phyloP scores from a whole-genome alignment of 2,888 invertebrate species.

The Syrista parreyssii region DNA sequence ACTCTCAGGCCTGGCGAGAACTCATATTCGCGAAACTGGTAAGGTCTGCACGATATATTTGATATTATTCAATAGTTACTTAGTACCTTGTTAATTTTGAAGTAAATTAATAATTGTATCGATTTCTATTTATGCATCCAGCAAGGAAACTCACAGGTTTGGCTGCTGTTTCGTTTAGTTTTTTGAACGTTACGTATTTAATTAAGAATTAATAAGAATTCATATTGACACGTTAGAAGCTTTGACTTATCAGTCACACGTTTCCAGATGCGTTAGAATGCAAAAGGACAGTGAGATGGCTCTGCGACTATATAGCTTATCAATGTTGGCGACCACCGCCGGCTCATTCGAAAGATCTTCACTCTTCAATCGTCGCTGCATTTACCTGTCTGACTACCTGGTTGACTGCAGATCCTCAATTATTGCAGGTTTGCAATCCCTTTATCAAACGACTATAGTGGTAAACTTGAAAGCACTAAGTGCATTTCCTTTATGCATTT shows the following conservation, averaged over 20 bases:
- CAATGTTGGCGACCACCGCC: slow-evolving; percentile 95
- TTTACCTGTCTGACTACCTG: slow-evolving; percentile 92
- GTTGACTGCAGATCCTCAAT: slow-evolving; percentile 90
- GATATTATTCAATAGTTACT: not conserved
- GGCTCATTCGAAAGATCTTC: slow-evolving; percentile 92
- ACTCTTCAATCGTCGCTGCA: slow-evolving; percentile 94
- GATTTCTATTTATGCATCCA: slow-evolving; percentile 57
- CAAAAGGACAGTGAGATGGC: slow-evolving; percentile 94
- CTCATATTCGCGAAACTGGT: slow-evolving; percentile 92
- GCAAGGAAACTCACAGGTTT: slow-evolving; percentile 70
- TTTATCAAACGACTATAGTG: not conserved
- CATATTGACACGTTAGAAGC: too few relatives aligned
- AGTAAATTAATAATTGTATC: slow-evolving; percentile 19
- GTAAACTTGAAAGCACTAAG: not conserved
- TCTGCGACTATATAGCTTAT: slow-evolving; percentile 97
- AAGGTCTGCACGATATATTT: slow-evolving; percentile 42
- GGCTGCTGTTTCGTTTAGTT: not conserved
- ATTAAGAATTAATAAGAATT: not conserved
- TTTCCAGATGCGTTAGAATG: slow-evolving; percentile 86
- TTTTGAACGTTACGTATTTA: not conserved
- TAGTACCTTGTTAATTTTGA: not conserved
- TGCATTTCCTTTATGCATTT: not conserved
- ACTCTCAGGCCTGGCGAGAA: slow-evolving; percentile 88
- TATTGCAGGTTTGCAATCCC: slow-evolving; percentile 69
- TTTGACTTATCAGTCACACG: not conserved